A percentile compares a stretch with the other conserved stretches of the same genome.
phyloP scores from a whole-genome alignment of 2,888 invertebrate species.

The Hedya salicella region DNA sequence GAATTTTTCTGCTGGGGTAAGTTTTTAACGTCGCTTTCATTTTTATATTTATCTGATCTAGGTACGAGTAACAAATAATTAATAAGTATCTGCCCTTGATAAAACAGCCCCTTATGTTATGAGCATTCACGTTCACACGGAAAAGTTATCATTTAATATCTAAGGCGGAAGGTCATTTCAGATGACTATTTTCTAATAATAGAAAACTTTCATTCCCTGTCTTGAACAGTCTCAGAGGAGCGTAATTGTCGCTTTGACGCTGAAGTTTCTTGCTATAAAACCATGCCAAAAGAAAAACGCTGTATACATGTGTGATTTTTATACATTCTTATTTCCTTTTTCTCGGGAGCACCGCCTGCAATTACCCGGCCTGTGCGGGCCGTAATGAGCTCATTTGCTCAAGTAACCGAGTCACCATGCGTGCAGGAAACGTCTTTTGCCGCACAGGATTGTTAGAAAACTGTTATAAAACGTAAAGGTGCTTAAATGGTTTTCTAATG shows the following conservation, averaged over 20 bases:
- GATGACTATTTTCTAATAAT: slow-evolving; percentile 14
- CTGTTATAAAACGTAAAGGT: neutral
- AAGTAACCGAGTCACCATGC: slow-evolving; percentile 17
- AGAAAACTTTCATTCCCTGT: slow-evolving; percentile 14
- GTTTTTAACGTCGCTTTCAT: no score
- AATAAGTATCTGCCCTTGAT: no score
- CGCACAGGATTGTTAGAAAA: neutral
- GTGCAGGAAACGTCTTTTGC: slow-evolving; percentile 16
- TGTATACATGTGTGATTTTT: neutral
- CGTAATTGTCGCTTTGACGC: slow-evolving; percentile 11
- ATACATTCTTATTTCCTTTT: slow-evolving; percentile 9
- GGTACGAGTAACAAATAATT: no score
- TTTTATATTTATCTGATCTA: no score
- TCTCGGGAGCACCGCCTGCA: slow-evolving; percentile 6
- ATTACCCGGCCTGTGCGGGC: slow-evolving; percentile 28
- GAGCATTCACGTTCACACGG: neutral
- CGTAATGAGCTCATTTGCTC: slow-evolving; percentile 37
- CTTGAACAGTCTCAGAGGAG: slow-evolving; percentile 8
- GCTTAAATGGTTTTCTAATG: neutral
- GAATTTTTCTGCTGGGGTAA: no score
- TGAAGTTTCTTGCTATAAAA: neutral
- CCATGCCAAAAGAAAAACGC: slow-evolving; percentile 4
- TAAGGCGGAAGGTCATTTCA: neutral
- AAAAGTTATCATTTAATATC: neutral
- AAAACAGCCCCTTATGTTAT: neutral